Evolutionary conservation across 1,140 invertebrate genomes (phyloP).

Genomic region (Colletes gigas): DNA sequence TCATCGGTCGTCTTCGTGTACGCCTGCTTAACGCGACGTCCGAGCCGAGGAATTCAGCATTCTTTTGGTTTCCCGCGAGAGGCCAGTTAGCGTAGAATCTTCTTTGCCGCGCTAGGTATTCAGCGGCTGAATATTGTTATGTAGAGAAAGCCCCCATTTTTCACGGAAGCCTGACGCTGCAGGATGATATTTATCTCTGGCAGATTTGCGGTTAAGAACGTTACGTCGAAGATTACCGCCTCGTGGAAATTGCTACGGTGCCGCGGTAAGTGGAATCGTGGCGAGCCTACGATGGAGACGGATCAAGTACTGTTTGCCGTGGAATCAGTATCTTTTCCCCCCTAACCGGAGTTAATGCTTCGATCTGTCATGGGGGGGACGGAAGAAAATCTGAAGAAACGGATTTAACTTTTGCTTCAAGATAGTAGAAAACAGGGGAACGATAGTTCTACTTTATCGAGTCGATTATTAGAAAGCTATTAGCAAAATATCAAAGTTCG

Average conservation of each 20-base stretch:
- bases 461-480: no score
- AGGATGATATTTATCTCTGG: conserved; percentile 29
- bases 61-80: conserved; percentile 38
- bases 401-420: no score
- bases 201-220: conserved; percentile 40
- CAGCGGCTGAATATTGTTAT: conserved; percentile 10
- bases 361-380: no score
- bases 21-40: background rate
- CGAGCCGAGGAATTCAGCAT: conserved; percentile 41
- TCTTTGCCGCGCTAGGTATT: conserved; percentile 24
- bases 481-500: no score
- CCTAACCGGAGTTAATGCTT: no score
- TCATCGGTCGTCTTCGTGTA: conserved; percentile 4
- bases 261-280: background rate
- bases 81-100: conserved; percentile 31
- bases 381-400: no score
- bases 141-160: conserved; percentile 27
- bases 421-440: no score
- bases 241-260: background rate
- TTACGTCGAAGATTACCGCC: conserved; percentile 35
- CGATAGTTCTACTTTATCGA: no score
- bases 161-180: conserved; percentile 28
- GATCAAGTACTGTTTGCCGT: conserved; percentile 1
- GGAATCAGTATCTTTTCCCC: background rate
- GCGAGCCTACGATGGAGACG: background rate